Base-by-base conservation (phyloP, 2,797 vertebrate species). In the Enteromius trimaculatus region DNA sequence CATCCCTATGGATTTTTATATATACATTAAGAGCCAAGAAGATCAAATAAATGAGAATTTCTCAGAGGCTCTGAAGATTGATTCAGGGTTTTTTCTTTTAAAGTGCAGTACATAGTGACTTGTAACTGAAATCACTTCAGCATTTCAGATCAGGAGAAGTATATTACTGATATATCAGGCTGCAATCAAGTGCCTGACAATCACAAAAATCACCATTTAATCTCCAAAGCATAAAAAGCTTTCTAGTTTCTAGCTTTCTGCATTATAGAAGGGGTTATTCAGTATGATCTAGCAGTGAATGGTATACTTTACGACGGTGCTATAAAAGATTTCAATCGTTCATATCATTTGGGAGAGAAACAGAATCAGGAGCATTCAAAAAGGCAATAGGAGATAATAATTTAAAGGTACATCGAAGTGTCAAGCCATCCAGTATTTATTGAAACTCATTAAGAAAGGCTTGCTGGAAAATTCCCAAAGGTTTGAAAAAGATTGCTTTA, bases 371-470 rank as follows among this genome's bases (percentile, higher is more conserved):
- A 21, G 34, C 47, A 77, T 86, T 88, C 6, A 78, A 81, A 80
- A 75, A 81, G 68, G 69, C 58, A 84, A 77, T 42, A 9, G 42
- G 64, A 69, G 31, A 60, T 51, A 81, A 81, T 77, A 66, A 79
- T 83, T 85, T 87, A 82, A 88, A 86, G 68, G 62, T 82, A 75
- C 55, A 58, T 69, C 26, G 23, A 6, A 53, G 68, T 49, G 34
- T 82, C 66, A 75, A 78, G 77, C 58, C 68, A 71, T 69, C 31
- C 34, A 42, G 58, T 71, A 14, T 55, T 83, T 86, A 79, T 78
- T 85, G 76, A 79, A 82, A 60, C 81, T 86, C 81, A 78, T 85
- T 85, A 84, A 39, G 21, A 31, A 37, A 53, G 64, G 79, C 49
- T 31, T 82, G 80, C 76, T 74, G 71, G 79, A 21, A 34, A 51